Evolutionary conservation across 2,888 invertebrate genomes (phyloP).

Genomic region (Brachynemurus nebulosus): DNA sequence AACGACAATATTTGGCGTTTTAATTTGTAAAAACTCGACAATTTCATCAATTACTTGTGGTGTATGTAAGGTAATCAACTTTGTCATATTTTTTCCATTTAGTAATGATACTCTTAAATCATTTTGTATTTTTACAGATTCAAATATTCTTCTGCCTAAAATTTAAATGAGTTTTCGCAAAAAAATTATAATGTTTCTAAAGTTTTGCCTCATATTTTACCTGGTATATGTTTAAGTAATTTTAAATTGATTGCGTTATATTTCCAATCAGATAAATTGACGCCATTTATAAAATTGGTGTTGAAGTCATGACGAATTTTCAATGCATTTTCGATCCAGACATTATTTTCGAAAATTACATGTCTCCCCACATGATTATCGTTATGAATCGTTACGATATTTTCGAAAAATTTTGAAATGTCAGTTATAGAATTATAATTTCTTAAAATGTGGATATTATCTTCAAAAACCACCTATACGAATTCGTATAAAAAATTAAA

Average conservation of each 20-base stretch:
- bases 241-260: slow-evolving; percentile 33
- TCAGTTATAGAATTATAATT: slow-evolving; percentile 25
- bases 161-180: slow-evolving; percentile 11
- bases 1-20: slow-evolving; percentile 22
- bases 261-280: slow-evolving; percentile 31
- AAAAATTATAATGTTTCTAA: background rate
- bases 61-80: slow-evolving; percentile 33
- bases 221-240: slow-evolving; percentile 23
- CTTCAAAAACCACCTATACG: slow-evolving; percentile 23
- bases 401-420: slow-evolving; percentile 26
- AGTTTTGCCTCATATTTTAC: slow-evolving; percentile 16
- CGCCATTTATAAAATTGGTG: slow-evolving; percentile 27
- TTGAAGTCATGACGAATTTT: slow-evolving; percentile 24
- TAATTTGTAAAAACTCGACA: slow-evolving; percentile 29
- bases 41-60: slow-evolving; percentile 30
- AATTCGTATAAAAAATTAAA: background rate
- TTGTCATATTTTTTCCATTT: slow-evolving; percentile 33
- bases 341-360: slow-evolving; percentile 27
- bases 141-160: slow-evolving; percentile 32
- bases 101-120: slow-evolving; percentile 27
- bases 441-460: slow-evolving; percentile 23
- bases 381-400: slow-evolving; percentile 30
- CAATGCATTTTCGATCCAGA: slow-evolving; percentile 21
- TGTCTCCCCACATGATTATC: slow-evolving; percentile 25
- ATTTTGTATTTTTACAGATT: slow-evolving; percentile 30